Conservation (phyloP, 1,140 invertebrate genomes). For the Ceratosolen fusciceps region DNA sequence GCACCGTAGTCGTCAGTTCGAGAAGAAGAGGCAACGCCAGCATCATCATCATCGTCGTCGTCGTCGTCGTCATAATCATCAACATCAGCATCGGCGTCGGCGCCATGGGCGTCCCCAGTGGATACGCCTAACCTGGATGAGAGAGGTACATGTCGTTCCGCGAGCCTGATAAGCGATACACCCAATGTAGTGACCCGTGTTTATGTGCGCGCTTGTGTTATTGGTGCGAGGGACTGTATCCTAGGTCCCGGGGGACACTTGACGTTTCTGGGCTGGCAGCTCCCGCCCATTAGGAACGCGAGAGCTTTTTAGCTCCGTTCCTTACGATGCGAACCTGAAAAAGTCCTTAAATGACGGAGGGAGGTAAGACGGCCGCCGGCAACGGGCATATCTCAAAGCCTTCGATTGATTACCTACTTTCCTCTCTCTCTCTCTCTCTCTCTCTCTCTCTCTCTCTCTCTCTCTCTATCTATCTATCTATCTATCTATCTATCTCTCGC, state of each 20-base stretch:
- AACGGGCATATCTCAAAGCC: too few species aligned
- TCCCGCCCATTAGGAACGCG: background rate
- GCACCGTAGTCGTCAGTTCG: too few species aligned
- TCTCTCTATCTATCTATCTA: too few species aligned
- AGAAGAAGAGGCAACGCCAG: too few species aligned
- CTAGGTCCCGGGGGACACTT: background rate
- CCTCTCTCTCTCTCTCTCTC: too few species aligned
- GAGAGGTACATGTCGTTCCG: background rate
- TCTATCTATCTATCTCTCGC: too few species aligned
- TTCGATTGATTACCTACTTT: too few species aligned
- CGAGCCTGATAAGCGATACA: background rate
- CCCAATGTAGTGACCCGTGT: background rate
- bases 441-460: too few species aligned
- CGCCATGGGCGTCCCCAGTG: background rate
- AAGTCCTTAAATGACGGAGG: background rate
- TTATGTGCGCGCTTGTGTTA: slow-evolving; percentile 10
- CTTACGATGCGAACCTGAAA: background rate
- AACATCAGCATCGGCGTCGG: too few species aligned
- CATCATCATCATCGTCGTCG: too few species aligned
- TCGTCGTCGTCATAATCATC: too few species aligned
- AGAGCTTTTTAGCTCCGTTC: background rate
- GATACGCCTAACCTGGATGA: background rate
- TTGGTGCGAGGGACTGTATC: background rate
- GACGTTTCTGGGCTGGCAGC: background rate
- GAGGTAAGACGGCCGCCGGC: background rate